These are phyloP conservation scores for Mythimna loreyi DNA, from an alignment of 2,888 invertebrate species.

Conservation along the genomic window DNA sequence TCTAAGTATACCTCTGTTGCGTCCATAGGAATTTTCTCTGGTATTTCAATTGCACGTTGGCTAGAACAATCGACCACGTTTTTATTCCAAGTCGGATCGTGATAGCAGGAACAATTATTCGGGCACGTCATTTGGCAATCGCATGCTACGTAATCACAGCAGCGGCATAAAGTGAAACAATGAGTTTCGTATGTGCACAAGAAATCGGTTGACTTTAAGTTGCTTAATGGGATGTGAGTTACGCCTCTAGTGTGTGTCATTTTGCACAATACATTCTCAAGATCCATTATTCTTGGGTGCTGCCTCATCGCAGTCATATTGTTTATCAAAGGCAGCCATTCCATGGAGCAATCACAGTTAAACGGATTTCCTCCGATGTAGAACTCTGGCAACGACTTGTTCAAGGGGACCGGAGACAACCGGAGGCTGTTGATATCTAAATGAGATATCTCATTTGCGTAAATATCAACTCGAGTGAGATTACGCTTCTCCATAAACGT, in stretches of 20 bases:
- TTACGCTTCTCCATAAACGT: conserved; percentile 96
- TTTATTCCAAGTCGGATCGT: conserved; percentile 98
- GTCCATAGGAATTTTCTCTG: conserved; percentile 97
- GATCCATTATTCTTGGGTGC: conserved; percentile 96
- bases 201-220: conserved; percentile 95
- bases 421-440: conserved; percentile 96
- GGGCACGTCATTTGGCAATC: conserved; percentile 99
- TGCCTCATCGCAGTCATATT: conserved; percentile 95
- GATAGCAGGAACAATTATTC: conserved; percentile 97
- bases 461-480: conserved; percentile 96
- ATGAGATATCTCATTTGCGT: conserved; percentile 96
- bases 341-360: conserved; percentile 98
- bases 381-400: conserved; percentile 96
- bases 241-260: conserved; percentile 96
- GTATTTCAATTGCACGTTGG: conserved; percentile 94
- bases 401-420: conserved; percentile 93
- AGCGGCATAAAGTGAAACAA: conserved; percentile 98
- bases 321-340: conserved; percentile 97
- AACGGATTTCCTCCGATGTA: conserved; percentile 98
- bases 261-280: conserved; percentile 96
- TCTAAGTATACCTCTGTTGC: conserved; percentile 98
- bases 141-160: conserved; percentile 98
- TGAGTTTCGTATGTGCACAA: conserved; percentile 97
- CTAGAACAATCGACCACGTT: conserved; percentile 98
- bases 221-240: conserved; percentile 94